Conservation (phyloP, 1,140 invertebrate species). For the Maniola jurtina region DNA sequence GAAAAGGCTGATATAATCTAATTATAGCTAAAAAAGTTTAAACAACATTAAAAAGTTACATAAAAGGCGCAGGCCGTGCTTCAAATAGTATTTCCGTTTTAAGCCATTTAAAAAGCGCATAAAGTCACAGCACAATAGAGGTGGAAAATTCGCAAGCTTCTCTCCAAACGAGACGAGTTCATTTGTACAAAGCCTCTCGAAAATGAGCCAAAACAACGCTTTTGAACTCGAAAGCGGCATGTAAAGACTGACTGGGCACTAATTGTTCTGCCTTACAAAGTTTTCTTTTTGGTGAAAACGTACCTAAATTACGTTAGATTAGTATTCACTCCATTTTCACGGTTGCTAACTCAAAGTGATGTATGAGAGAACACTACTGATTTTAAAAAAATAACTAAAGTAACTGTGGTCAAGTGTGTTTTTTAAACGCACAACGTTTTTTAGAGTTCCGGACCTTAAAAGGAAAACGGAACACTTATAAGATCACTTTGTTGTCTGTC, state of each 20-base stretch:
- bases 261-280: constrained; percentile 6
- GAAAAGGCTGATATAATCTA: no score
- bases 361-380: no score
- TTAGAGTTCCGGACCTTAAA: no score
- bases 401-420: no score
- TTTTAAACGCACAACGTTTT: no score
- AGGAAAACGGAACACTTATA: no score
- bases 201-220: constrained; percentile 15
- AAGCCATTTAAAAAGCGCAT: constrained; percentile 12
- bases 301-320: not conserved
- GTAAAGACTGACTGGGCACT: constrained; percentile 13
- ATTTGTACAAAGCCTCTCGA: constrained; percentile 12
- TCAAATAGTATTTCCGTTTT: constrained; percentile 7
- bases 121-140: constrained; percentile 11
- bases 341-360: no score
- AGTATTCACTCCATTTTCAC: not conserved
- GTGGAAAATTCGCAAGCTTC: constrained; percentile 9
- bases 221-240: constrained; percentile 10
- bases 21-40: no score
- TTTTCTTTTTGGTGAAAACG: not conserved
- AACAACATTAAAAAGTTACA: not conserved
- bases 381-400: no score
- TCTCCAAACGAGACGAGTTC: constrained; percentile 6
- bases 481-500: no score
- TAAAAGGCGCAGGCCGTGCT: not conserved